Conservation (phyloP, 92 coral and sea anemone genomes). For the Parazoanthus atlanticus region DNA sequence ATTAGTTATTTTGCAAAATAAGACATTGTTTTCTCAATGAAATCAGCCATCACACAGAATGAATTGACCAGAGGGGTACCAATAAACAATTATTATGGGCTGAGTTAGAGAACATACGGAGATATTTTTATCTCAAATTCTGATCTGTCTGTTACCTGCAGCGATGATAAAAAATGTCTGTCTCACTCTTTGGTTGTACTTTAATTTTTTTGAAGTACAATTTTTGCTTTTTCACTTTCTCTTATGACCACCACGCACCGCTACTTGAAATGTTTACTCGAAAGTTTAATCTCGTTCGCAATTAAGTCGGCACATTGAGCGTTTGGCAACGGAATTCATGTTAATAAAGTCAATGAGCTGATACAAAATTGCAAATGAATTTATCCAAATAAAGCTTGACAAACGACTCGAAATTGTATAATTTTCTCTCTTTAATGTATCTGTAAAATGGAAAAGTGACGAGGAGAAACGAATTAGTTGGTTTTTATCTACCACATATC, state of each 20-base stretch:
- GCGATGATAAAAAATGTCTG: neutral
- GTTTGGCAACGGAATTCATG: constrained; percentile 14
- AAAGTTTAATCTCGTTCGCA: neutral
- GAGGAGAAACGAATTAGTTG: neutral
- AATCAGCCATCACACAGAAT: neutral
- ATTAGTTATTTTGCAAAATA: neutral
- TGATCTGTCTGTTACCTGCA: neutral
- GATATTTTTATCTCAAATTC: no score
- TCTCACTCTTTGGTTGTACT: neutral
- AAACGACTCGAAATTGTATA: constrained; percentile 1
- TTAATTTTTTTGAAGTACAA: no score
- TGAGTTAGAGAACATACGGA: neutral
- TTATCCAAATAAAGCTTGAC: neutral
- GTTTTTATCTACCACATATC: constrained; percentile 42
- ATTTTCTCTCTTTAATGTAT: constrained; percentile 8
- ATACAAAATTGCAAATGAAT: constrained; percentile 8
- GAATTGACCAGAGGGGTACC: neutral
- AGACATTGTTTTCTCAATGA: neutral
- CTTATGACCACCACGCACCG: no score
- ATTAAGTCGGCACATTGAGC: neutral
- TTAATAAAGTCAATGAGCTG: neutral
- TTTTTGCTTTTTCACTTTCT: neutral
- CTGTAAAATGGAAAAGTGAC: neutral
- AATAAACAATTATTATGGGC: neutral
- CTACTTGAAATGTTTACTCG: no score